Evolutionary conservation across 2,797 vertebrate genomes (phyloP), one percentile per base, ranked within the genome.

Genomic region (Garrulus glandarius): DNA sequence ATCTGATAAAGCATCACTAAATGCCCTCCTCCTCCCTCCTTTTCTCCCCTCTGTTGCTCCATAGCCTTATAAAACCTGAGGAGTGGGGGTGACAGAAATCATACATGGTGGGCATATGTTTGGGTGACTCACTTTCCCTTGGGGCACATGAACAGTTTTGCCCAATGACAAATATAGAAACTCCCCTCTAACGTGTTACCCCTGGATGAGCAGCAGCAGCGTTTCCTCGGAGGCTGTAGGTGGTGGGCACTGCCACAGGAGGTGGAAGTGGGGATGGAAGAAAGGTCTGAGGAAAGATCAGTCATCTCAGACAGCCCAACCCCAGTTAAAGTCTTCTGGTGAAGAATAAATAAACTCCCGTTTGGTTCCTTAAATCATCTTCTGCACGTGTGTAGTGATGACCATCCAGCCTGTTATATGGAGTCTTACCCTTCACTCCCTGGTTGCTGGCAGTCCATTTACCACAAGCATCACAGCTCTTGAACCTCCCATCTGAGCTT

Each of bases 81-180:
- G 56, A 93, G 32, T 15, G n/a, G 29, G 74, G 52, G 39, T 83
- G 70, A 72, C 71, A 77, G 91, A 37, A 95, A 77, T 56, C 67
- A 24, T 41, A 37, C 15, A 34, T 0, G 9, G 26, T 76, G 49
- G 71, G 26, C 63, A 46, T 67, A 52, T 80, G 44, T 87, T 87
- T 92, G 91, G 83, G 63, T 95, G 94, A 97, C 53, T 96, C 88
- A 95, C 43, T 75, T 81, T 41, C 34, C 50, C 49, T 21, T 0
- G 2, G 77, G 94, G 65, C 56, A 67, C 29, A 41, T 1, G 1
- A 16, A 77, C 14, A 17, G 23, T 57, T 95, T 92, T 60, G 44
- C 52, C 65, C 84, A 43, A 69, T 44, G 76, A 85, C 43, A 72
- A 74, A 55, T 60, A 65, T 7, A 67, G 84, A 84, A 88, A 3